phyloP scores from a whole-genome alignment of 2,888 invertebrate species.

The Tenthredo notha region DNA sequence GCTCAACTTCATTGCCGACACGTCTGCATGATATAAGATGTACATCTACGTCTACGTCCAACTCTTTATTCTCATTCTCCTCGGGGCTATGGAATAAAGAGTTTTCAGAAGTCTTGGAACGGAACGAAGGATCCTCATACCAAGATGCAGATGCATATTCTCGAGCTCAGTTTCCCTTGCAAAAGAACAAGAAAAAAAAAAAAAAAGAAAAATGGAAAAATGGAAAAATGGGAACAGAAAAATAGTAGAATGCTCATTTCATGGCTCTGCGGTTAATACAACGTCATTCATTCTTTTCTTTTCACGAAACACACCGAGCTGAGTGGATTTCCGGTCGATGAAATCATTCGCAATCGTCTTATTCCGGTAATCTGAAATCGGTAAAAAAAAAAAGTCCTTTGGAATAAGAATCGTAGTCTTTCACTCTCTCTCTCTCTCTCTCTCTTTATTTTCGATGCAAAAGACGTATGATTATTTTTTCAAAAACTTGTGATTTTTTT shows the following conservation, averaged over 20 bases:
- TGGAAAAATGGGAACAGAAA: not conserved
- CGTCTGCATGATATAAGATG: not conserved
- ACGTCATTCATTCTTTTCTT: not conserved
- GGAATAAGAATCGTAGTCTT: no score
- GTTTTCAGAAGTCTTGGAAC: slow-evolving; percentile 2
- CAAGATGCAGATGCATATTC: not conserved
- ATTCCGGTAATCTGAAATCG: no score
- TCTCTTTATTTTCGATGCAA: not conserved
- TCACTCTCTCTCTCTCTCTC: not conserved
- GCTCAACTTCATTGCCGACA: not conserved
- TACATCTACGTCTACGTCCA: not conserved
- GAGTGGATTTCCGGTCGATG: no score
- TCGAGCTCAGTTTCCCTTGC: not conserved
- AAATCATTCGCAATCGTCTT: no score
- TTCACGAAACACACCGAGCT: not conserved
- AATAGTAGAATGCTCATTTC: not conserved
- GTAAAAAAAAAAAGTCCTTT: no score
- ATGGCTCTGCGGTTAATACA: not conserved
- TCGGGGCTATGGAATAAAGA: not conserved
- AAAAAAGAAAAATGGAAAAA: no score
- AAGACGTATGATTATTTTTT: not conserved
- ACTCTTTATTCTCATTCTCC: not conserved
- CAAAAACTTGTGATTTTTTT: not conserved
- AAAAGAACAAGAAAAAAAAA: not conserved
- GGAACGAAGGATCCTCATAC: not conserved